A percentile compares a stretch with the other conserved stretches of the same genome.
Evolutionary conservation across 1,140 invertebrate genomes (phyloP).

Genomic region (Linepithema humile): DNA sequence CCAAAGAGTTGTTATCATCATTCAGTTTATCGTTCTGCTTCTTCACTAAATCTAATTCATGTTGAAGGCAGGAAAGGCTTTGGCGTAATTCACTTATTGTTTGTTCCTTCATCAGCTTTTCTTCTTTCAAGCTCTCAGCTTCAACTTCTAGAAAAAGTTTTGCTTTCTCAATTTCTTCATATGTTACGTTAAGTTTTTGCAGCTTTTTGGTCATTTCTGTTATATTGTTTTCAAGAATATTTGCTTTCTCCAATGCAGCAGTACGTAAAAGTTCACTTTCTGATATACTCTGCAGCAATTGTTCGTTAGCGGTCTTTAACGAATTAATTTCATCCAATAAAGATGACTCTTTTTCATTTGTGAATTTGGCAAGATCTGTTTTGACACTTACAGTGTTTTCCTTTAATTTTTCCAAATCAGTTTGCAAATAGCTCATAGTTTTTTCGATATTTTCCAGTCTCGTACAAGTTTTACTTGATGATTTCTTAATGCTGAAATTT

Average conservation of each 20-base stretch:
- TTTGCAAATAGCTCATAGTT: slow-evolving; percentile 21
- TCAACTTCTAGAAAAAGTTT: slow-evolving; percentile 61
- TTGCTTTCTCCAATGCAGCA: slow-evolving; percentile 37
- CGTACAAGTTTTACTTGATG: not conserved
- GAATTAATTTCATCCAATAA: slow-evolving; percentile 39
- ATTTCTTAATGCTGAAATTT: not conserved
- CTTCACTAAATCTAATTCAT: slow-evolving; percentile 61
- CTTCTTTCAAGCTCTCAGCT: slow-evolving; percentile 39
- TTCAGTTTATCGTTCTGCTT: slow-evolving; percentile 64
- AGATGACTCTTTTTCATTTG: slow-evolving; percentile 1
- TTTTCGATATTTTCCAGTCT: slow-evolving; percentile 38
- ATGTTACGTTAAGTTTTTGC: slow-evolving; percentile 26
- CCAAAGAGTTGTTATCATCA: slow-evolving; percentile 16
- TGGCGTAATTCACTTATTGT: slow-evolving; percentile 30
- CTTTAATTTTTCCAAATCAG: slow-evolving; percentile 56
- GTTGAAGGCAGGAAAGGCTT: slow-evolving; percentile 29
- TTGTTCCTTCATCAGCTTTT: slow-evolving; percentile 42
- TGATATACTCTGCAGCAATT: slow-evolving; percentile 40
- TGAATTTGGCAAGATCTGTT: slow-evolving; percentile 45
- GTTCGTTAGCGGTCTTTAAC: slow-evolving; percentile 32
- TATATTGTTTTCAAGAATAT: slow-evolving; percentile 69
- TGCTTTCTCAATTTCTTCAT: slow-evolving; percentile 14
- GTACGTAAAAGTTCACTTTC: slow-evolving; percentile 11
- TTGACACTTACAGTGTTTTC: not conserved
- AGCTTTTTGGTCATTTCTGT: slow-evolving; percentile 63